These are phyloP conservation scores for Zygogramma bicolorata DNA, from an alignment of 2,888 invertebrate species.

Conservation along the genomic window DNA sequence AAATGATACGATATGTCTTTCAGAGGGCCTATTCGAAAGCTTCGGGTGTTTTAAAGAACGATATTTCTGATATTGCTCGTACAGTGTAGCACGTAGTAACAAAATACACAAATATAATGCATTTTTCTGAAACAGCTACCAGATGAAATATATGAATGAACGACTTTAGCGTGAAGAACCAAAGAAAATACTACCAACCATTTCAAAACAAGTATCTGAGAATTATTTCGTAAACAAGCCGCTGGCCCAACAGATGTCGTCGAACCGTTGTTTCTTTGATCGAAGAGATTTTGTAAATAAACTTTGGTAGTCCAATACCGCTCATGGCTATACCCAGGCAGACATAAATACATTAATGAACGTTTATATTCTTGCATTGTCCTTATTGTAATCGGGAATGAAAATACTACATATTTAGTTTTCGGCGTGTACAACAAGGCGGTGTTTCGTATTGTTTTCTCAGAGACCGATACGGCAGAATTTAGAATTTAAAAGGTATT, in stretches of 20 bases:
- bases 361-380: slow-evolving; percentile 4
- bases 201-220: neutral
- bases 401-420: neutral
- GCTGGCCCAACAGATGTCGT: neutral
- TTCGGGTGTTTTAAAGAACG: no score
- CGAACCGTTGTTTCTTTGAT: slow-evolving; percentile 1
- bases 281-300: neutral
- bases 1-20: no score
- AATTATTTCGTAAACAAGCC: neutral
- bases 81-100: no score
- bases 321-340: neutral
- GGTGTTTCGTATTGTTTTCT: neutral
- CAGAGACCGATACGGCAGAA: no score
- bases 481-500: no score
- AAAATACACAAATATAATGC: no score
- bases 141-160: no score
- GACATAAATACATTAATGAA: neutral
- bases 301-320: neutral
- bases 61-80: no score
- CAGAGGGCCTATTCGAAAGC: no score
- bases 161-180: no score
- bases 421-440: neutral
- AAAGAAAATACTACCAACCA: neutral
- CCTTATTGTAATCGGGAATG: neutral
- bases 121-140: no score